phyloP scores from a whole-genome alignment of 2,888 invertebrate genomes.

The Uropetala carovei region DNA sequence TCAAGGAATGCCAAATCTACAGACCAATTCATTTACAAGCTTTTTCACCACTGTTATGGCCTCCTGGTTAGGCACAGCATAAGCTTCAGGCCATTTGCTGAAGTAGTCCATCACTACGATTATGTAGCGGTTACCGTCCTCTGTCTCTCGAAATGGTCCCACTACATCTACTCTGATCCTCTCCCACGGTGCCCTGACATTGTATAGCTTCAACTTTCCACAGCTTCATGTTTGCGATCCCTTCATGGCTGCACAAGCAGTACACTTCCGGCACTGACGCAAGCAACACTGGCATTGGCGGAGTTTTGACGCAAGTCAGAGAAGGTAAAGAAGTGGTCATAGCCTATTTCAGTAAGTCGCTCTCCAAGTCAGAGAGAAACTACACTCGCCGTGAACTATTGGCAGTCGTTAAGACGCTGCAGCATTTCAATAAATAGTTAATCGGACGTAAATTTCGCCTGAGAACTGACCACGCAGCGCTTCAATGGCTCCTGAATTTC shows the following conservation, averaged over 20 bases:
- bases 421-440: no score
- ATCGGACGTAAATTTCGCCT: no score
- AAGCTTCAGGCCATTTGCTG: constrained; percentile 3
- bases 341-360: constrained; percentile 69
- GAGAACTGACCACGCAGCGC: no score
- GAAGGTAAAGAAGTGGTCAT: constrained; percentile 69
- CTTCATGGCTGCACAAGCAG: no score
- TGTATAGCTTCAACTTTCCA: no score
- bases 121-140: no score
- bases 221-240: no score
- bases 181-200: neutral
- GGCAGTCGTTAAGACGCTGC: constrained; percentile 69
- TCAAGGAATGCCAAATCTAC: neutral
- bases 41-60: neutral
- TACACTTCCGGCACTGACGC: neutral
- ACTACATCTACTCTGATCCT: neutral
- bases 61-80: no score
- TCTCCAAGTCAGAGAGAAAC: constrained; percentile 69
- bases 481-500: no score
- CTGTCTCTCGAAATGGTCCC: constrained; percentile 1
- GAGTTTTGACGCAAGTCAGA: constrained; percentile 67
- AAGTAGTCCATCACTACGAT: constrained; percentile 7
- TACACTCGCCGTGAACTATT: constrained; percentile 70
- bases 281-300: neutral
- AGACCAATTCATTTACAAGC: neutral